Evolutionary conservation across 2,888 invertebrate species (phyloP).

Genomic region (Lydus trimaculatus): DNA sequence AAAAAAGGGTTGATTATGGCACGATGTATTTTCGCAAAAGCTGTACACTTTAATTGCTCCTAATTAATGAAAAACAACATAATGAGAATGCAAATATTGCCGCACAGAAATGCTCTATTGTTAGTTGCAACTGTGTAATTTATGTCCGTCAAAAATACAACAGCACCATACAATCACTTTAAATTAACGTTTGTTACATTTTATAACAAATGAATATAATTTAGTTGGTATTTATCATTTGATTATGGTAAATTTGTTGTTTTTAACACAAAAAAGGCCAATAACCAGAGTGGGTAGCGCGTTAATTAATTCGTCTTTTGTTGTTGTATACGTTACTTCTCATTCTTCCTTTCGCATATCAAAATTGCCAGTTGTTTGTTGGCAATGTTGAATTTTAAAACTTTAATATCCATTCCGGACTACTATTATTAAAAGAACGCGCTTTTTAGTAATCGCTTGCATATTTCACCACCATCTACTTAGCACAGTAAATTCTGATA

Average conservation of each 20-base stretch:
- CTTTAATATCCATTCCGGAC: slow-evolving; percentile 31
- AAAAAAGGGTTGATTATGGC: slow-evolving; percentile 41
- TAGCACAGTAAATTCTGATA: slow-evolving; percentile 16
- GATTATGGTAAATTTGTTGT: neutral
- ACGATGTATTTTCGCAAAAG: slow-evolving; percentile 36
- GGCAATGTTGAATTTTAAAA: slow-evolving; percentile 35
- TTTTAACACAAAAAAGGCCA: neutral
- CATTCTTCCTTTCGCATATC: slow-evolving; percentile 37
- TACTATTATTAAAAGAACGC: slow-evolving; percentile 19
- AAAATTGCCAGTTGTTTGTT: slow-evolving; percentile 37
- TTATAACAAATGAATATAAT: slow-evolving; percentile 23
- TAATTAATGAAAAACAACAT: slow-evolving; percentile 44
- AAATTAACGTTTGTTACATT: slow-evolving; percentile 25
- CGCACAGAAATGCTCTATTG: slow-evolving; percentile 31
- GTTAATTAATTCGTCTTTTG: slow-evolving; percentile 43
- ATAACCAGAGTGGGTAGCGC: slow-evolving; percentile 23
- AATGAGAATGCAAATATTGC: slow-evolving; percentile 29
- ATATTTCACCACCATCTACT: slow-evolving; percentile 25
- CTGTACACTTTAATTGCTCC: slow-evolving; percentile 41
- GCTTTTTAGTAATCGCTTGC: slow-evolving; percentile 19
- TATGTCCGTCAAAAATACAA: slow-evolving; percentile 35
- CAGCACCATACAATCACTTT: slow-evolving; percentile 1
- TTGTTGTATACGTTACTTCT: slow-evolving; percentile 28
- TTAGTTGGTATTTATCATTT: neutral
- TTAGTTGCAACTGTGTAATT: slow-evolving; percentile 34